These are phyloP conservation scores for Siphlonurus alternatus DNA, from an alignment of 2,888 invertebrate genomes.

Conservation along the genomic window DNA sequence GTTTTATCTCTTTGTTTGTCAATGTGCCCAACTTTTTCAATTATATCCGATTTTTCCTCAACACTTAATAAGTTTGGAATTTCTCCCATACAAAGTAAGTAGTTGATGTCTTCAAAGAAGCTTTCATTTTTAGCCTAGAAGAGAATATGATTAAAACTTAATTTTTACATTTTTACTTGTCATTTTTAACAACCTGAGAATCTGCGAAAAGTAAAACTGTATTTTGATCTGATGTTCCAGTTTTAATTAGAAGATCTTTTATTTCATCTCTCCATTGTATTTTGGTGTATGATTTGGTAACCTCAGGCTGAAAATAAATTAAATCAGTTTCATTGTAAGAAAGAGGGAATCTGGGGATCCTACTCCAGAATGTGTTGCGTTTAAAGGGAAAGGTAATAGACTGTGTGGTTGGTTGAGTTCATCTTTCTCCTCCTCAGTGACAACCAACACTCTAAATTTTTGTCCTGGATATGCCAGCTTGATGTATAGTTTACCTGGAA, in stretches of 20 bases:
- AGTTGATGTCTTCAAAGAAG: constrained; percentile 84
- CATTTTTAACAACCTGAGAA: constrained; percentile 43
- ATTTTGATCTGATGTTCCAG: constrained; percentile 68
- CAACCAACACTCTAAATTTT: neutral
- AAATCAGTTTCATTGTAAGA: no score
- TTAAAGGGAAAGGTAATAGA: no score
- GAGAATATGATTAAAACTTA: constrained; percentile 11
- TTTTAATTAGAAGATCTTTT: constrained; percentile 59
- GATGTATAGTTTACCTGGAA: constrained; percentile 34
- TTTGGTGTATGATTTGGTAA: constrained; percentile 66
- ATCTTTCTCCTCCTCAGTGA: no score
- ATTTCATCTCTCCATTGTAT: constrained; percentile 86
- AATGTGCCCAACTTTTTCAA: constrained; percentile 77
- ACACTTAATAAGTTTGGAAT: constrained; percentile 74
- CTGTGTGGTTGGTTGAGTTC: no score
- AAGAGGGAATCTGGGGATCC: no score
- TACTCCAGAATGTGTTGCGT: no score
- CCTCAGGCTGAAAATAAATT: constrained; percentile 52
- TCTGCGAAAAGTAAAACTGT: constrained; percentile 85
- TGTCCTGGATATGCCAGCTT: neutral
- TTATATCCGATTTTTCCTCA: constrained; percentile 79
- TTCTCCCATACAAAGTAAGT: constrained; percentile 83
- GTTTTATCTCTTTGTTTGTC: constrained; percentile 78
- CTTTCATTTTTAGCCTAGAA: constrained; percentile 78
- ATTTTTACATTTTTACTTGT: constrained; percentile 3